Base-by-base conservation (phyloP, 1,140 invertebrate species). In the Coenobita brevimanus region DNA sequence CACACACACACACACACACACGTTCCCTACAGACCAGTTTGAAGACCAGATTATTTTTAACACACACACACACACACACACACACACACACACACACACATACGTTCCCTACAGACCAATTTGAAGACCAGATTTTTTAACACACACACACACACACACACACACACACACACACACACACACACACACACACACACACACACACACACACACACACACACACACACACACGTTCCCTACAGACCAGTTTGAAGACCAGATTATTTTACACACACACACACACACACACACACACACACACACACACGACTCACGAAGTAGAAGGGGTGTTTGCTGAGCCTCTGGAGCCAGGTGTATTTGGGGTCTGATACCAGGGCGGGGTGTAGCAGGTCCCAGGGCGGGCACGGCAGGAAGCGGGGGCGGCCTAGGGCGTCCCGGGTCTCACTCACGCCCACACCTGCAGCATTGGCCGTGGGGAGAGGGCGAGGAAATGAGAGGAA, bases 301-400 rank as follows among this genome's bases (percentile, higher is more conserved):
- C 4, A 27, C 13, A 17, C n/a, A 50, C 50, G 43, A 81, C 60
- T 81, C 60, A 81, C 79, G 30, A 81, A 64, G 30, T 62, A 27
- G 30, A 81, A 33, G 0, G 30, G 17, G 60, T 81, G 62, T 81
- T 81, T 81, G 79, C 79, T 81, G 27, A 81, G 38, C 30, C 38
- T 38, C 3, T 21, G 10, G 4, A 81, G 54, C 79, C 79, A 81
- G 1, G 54, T 33, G 57, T 57, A 8, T 24, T 64, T 21, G 4
- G 79, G 79, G 38, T n/a, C 17, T 3, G n/a, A 15, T 13, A 6
- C 13, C 13, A 38, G 54, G 3, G 27, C 30, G 1, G 79, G 57
- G 36, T 81, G 54, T 15, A 81, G 60, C 21, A 81, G 38, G 27
- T 36, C 36, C 30, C 60, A 41, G 17, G 79, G 79, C 13, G 54